Conservation (phyloP, 2,113 vertebrate genomes). For the Pomatostomus ruficeps region DNA sequence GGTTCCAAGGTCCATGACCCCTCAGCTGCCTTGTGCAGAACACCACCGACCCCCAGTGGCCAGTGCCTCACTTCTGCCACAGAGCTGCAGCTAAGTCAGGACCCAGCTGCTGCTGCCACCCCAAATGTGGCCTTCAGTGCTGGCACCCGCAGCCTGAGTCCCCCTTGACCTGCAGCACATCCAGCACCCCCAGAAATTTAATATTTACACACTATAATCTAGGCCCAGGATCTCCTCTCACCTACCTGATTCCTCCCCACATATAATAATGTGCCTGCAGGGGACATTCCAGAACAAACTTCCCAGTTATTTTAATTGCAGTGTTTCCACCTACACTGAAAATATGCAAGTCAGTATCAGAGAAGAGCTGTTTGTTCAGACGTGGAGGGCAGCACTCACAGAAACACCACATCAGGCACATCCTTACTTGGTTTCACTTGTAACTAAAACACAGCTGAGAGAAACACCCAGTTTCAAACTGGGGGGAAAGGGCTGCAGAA, state of each 20-base stretch:
- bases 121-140: background rate
- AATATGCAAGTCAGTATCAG: rapidly evolving
- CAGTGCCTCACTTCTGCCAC: background rate
- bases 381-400: background rate
- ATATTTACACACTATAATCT: rapidly evolving
- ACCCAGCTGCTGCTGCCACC: background rate
- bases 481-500: background rate
- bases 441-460: background rate
- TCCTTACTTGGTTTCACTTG: background rate
- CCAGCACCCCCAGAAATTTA: background rate
- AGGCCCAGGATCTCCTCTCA: background rate
- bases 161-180: background rate
- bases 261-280: background rate
- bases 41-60: background rate
- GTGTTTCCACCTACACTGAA: background rate
- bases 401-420: background rate
- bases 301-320: background rate
- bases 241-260: background rate
- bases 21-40: background rate
- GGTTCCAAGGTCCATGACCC: background rate
- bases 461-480: background rate
- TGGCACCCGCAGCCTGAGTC: background rate
- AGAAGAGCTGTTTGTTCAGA: background rate
- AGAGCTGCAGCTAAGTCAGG: too few relatives aligned
- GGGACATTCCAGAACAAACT: background rate